Evolutionary conservation across 2,797 vertebrate genomes (phyloP).

Genomic region (Melanotaenia nigrans): DNA sequence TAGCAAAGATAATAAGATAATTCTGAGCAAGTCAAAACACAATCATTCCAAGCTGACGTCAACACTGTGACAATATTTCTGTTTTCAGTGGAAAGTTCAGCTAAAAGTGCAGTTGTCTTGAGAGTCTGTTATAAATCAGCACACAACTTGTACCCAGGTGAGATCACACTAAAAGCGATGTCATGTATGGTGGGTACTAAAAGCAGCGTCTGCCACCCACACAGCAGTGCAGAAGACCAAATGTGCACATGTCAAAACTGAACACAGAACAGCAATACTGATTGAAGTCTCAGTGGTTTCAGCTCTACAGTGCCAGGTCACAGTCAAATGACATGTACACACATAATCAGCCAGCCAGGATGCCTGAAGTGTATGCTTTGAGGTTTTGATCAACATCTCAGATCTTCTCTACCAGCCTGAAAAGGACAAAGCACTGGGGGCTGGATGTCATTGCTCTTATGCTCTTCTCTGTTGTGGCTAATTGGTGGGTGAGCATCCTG

Average conservation of each 20-base stretch:
- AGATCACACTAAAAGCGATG: slow-evolving; percentile 16
- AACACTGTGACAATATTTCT: slow-evolving; percentile 17
- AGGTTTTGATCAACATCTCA: slow-evolving; percentile 55
- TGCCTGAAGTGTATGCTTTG: slow-evolving; percentile 48
- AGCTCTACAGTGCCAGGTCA: slow-evolving; percentile 37
- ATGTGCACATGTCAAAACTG: slow-evolving; percentile 58
- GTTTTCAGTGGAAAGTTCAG: slow-evolving; percentile 7
- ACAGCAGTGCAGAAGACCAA: slow-evolving; percentile 23
- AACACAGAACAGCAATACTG: slow-evolving; percentile 50
- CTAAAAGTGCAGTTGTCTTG: slow-evolving; percentile 8
- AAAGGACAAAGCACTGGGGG: slow-evolving; percentile 30
- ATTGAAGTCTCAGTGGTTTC: slow-evolving; percentile 39
- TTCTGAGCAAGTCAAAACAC: slow-evolving; percentile 28
- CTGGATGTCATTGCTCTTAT: slow-evolving; percentile 51
- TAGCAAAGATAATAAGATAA: slow-evolving; percentile 29
- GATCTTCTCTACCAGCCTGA: slow-evolving; percentile 23
- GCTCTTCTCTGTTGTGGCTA: slow-evolving; percentile 74
- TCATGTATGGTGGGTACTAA: slow-evolving; percentile 9
- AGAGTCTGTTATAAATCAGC: slow-evolving; percentile 15
- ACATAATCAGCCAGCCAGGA: slow-evolving; percentile 68
- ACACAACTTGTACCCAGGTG: slow-evolving; percentile 2
- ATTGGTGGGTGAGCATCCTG: slow-evolving; percentile 75
- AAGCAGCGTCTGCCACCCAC: slow-evolving; percentile 36
- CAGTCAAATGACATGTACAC: slow-evolving; percentile 60
- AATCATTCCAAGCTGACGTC: slow-evolving; percentile 2